These are phyloP conservation scores for Argya squamiceps DNA, from an alignment of 2,797 vertebrate species.

Conservation along the genomic window DNA sequence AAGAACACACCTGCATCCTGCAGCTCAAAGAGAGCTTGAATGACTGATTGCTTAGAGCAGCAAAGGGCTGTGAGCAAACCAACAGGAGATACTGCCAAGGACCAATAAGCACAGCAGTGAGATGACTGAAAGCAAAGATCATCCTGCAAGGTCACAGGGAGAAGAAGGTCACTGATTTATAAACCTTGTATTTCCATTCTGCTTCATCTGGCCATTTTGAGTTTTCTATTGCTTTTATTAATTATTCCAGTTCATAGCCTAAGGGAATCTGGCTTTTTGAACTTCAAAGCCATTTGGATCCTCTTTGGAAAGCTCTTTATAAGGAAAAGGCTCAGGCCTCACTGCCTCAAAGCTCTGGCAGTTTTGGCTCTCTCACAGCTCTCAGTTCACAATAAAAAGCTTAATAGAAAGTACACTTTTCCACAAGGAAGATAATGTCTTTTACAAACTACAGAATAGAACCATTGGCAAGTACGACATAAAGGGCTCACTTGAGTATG, in stretches of 20 bases:
- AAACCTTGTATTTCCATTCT: not conserved
- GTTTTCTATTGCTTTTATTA: conserved; percentile 16
- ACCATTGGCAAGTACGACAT: not conserved
- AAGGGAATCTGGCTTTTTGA: conserved; percentile 3
- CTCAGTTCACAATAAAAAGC: conserved; percentile 13
- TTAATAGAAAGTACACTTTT: not conserved
- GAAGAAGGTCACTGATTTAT: not conserved
- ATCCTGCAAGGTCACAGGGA: not conserved
- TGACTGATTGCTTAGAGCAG: not conserved
- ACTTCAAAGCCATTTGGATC: conserved; percentile 30
- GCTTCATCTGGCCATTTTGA: not conserved
- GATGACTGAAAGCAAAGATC: not conserved
- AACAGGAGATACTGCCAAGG: not conserved
- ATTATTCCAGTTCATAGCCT: not conserved
- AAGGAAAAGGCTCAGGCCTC: not conserved
- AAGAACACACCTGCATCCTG: not conserved
- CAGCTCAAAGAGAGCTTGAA: not conserved
- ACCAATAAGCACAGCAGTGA: not conserved
- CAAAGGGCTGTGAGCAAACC: not conserved
- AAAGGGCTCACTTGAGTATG: not conserved
- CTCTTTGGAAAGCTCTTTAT: not conserved
- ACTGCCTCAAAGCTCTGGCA: conserved; percentile 34
- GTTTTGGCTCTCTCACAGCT: not conserved
- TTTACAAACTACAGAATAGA: conserved; percentile 24
- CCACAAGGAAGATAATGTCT: not conserved